phyloP scores from a whole-genome alignment of 2,797 vertebrate genomes.

The Bovichtus diacanthus region DNA sequence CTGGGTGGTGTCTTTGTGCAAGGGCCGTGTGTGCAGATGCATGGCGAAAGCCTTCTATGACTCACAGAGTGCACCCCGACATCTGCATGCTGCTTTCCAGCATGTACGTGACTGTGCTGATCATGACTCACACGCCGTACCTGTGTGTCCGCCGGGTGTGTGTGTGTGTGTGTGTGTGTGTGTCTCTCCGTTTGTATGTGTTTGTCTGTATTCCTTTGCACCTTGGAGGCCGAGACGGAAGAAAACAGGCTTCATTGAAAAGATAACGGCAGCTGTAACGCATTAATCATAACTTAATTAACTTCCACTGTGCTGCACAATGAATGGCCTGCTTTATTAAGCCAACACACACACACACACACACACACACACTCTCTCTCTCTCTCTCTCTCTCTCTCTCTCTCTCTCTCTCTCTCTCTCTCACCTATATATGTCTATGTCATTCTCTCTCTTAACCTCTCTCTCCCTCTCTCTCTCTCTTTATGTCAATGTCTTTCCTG shows the following conservation, averaged over 20 bases:
- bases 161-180: neutral
- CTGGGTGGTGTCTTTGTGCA: constrained; percentile 8
- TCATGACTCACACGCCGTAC: neutral
- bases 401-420: neutral
- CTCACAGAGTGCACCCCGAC: neutral
- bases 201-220: constrained; percentile 12
- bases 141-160: neutral
- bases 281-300: constrained; percentile 83
- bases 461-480: neutral
- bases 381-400: neutral
- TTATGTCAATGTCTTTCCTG: constrained; percentile 23
- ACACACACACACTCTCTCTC: neutral
- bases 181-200: constrained; percentile 1
- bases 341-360: neutral
- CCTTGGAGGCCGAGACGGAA: constrained; percentile 38
- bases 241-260: constrained; percentile 63
- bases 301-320: constrained; percentile 58
- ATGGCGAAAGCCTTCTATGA: neutral
- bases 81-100: constrained; percentile 12
- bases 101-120: neutral
- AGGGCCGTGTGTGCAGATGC: neutral
- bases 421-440: no score
- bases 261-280: constrained; percentile 74
- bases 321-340: constrained; percentile 69
- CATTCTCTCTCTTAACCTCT: neutral